These are phyloP conservation scores for Thecophora atra DNA, from an alignment of 2,888 invertebrate genomes.

Conservation along the genomic window DNA sequence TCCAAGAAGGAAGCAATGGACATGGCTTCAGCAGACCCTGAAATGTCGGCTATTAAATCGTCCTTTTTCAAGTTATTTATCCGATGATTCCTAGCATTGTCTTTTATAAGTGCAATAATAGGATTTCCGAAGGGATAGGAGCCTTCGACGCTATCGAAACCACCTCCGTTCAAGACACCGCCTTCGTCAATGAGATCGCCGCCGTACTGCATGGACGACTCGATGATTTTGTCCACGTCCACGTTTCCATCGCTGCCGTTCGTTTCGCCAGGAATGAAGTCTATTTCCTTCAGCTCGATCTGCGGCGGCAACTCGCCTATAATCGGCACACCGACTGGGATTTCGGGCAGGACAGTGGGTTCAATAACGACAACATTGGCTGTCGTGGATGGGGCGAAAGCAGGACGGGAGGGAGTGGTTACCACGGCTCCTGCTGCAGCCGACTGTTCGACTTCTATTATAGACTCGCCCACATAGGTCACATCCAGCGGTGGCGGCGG, in stretches of 20 bases:
- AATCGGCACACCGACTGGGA: conserved; percentile 65
- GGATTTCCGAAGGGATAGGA: conserved; percentile 64
- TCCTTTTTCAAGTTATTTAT: conserved; percentile 62
- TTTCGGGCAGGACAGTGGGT: conserved; percentile 63
- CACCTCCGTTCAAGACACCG: conserved; percentile 51
- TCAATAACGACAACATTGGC: conserved; percentile 65
- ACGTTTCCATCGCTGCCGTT: conserved; percentile 49
- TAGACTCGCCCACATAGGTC: conserved; percentile 65
- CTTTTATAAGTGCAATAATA: conserved; percentile 41
- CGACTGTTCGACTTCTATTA: conserved; percentile 65
- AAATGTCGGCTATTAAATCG: conserved; percentile 57
- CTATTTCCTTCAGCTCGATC: conserved; percentile 65
- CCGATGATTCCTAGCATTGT: conserved; percentile 46
- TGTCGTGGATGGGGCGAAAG: conserved; percentile 37
- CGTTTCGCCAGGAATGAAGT: conserved; percentile 61
- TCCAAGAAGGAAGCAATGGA: conserved; percentile 7
- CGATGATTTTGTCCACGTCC: conserved; percentile 54
- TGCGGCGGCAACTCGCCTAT: conserved; percentile 66
- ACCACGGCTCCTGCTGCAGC: conserved; percentile 38
- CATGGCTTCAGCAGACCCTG: conserved; percentile 46
- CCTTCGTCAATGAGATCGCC: conserved; percentile 64
- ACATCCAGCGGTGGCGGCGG: conserved; percentile 62
- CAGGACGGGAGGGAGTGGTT: conserved; percentile 36
- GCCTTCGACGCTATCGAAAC: conserved; percentile 62
- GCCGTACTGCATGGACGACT: conserved; percentile 64